Evolutionary conservation across 2,888 invertebrate species (phyloP).

Genomic region (Xanthorhoe designata): DNA sequence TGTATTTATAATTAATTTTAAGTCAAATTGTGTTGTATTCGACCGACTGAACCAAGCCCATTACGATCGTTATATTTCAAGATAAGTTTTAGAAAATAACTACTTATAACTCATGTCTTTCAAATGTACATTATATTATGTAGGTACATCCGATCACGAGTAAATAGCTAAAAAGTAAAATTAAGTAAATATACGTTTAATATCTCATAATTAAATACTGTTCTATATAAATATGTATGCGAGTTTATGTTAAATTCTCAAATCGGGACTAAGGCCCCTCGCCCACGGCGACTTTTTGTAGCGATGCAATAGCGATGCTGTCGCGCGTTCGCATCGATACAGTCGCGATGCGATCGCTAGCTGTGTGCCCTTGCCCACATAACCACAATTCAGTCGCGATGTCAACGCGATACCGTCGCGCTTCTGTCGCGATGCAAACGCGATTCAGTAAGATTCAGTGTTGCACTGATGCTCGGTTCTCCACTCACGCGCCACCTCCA

Average conservation of each 20-base stretch:
- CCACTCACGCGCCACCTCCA: too few relatives aligned
- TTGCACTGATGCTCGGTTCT: too few relatives aligned
- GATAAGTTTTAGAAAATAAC: background rate
- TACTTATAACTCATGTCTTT: background rate
- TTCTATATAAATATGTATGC: background rate
- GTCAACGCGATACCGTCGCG: too few relatives aligned
- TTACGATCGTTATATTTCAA: slow-evolving; percentile 35
- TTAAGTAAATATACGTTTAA: background rate
- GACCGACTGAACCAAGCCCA: slow-evolving; percentile 42
- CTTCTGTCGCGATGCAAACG: too few relatives aligned
- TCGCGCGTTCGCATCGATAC: too few relatives aligned
- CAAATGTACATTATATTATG: background rate
- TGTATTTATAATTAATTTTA: slow-evolving; percentile 31
- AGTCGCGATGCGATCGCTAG: too few relatives aligned
- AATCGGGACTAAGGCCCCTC: background rate
- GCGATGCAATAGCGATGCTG: too few relatives aligned
- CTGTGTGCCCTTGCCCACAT: too few relatives aligned
- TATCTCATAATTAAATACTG: background rate
- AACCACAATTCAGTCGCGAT: too few relatives aligned
- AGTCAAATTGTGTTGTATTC: slow-evolving; percentile 38
- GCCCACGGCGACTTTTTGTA: too few relatives aligned
- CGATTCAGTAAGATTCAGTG: too few relatives aligned
- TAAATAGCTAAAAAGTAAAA: background rate
- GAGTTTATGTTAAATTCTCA: background rate
- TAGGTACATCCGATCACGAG: background rate